Conservation (phyloP, 2,113 vertebrate genomes). For the Polypterus bichir region DNA sequence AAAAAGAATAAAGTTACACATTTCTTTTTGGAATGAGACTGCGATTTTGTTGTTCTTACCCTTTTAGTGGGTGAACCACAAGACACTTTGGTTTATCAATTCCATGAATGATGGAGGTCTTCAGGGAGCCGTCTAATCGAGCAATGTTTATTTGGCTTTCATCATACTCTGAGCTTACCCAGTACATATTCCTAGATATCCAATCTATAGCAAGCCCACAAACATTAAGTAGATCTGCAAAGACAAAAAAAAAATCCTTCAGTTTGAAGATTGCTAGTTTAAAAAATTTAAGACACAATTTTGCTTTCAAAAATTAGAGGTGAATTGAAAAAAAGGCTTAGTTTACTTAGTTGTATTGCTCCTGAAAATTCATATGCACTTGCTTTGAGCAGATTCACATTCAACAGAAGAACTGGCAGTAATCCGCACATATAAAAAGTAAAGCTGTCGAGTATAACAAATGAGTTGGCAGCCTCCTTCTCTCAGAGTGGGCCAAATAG, state of each 20-base stretch:
- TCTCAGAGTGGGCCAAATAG: neutral
- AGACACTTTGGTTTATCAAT: conserved; percentile 93
- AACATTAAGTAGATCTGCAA: conserved; percentile 85
- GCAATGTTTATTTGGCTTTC: conserved; percentile 97
- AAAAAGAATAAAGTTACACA: neutral
- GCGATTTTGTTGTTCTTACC: conserved; percentile 55
- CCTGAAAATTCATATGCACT: too few relatives aligned
- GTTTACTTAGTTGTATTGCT: too few relatives aligned
- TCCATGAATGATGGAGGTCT: conserved; percentile 93
- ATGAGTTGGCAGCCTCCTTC: neutral
- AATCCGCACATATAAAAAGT: neutral
- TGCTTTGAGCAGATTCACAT: too few relatives aligned
- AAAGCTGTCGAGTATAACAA: conserved; percentile 24
- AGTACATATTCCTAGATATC: conserved; percentile 94
- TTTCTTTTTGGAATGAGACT: neutral
- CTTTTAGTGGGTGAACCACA: conserved; percentile 82
- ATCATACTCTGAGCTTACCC: conserved; percentile 95
- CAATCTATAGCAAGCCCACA: conserved; percentile 88
- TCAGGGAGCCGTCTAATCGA: conserved; percentile 87
- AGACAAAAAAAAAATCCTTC: conserved; percentile 6
- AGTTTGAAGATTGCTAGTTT: too few relatives aligned
- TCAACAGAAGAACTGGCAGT: too few relatives aligned
- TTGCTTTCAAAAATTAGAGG: too few relatives aligned
- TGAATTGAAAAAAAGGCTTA: too few relatives aligned
- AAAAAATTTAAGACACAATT: too few relatives aligned